A percentile compares a stretch with the other conserved stretches of the same genome.
Conservation (phyloP, 2,797 vertebrate genomes). For the Sebastes kiyomatsui region DNA sequence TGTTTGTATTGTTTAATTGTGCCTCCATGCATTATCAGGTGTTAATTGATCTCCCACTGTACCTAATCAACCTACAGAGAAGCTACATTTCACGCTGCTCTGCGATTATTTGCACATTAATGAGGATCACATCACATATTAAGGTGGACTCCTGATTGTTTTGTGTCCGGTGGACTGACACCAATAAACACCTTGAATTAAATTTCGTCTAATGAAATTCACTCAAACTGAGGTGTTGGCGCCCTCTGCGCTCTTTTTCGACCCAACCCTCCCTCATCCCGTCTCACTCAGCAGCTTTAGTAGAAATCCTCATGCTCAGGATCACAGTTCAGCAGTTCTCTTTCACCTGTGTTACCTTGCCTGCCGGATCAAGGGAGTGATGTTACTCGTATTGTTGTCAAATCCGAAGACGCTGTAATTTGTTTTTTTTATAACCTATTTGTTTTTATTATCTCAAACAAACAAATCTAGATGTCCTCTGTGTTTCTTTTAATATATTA, state of each 20-base stretch:
- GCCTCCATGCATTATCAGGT: background rate
- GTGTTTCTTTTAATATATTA: background rate
- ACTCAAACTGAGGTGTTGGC: background rate
- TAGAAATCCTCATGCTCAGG: background rate
- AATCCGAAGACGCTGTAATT: background rate
- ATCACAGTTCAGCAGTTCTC: background rate
- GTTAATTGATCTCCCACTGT: background rate
- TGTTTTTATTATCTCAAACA: background rate
- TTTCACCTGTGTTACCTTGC: background rate
- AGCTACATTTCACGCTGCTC: background rate
- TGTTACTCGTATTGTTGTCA: background rate
- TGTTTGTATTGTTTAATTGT: background rate
- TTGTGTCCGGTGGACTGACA: background rate
- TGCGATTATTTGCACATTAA: background rate
- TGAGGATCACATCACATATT: background rate
- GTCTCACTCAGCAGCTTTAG: background rate
- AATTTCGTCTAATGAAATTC: background rate
- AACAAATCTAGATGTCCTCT: slow-evolving; percentile 1
- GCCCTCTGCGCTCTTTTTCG: background rate
- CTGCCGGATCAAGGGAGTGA: background rate
- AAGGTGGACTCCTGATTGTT: background rate
- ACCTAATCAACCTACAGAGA: background rate
- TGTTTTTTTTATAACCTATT: background rate
- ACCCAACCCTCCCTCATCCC: background rate
- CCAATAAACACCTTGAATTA: background rate